These are phyloP conservation scores for Synanthedon vespiformis DNA, from an alignment of 2,888 invertebrate species.

Conservation along the genomic window DNA sequence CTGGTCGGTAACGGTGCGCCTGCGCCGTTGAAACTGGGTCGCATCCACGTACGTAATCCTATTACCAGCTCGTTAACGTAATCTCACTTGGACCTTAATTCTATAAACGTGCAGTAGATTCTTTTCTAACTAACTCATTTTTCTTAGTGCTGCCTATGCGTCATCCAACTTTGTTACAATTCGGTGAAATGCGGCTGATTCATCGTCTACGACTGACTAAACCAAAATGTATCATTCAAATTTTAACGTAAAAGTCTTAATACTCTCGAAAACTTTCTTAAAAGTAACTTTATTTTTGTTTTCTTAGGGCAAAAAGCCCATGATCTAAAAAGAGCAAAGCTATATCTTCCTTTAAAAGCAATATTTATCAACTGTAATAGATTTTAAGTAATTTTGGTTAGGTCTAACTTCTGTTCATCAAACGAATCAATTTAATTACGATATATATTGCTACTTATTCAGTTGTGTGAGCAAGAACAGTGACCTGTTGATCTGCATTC, in stretches of 20 bases:
- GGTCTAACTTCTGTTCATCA: too few species aligned
- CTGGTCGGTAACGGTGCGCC: slow-evolving; percentile 47
- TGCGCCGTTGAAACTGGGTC: slow-evolving; percentile 37
- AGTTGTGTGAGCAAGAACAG: not conserved
- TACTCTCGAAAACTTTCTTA: too few species aligned
- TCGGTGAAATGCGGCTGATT: slow-evolving; percentile 15
- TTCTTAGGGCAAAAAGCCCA: not conserved
- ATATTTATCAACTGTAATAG: too few species aligned
- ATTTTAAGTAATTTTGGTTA: too few species aligned
- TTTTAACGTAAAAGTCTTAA: not conserved
- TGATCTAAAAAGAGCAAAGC: too few species aligned
- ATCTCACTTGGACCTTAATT: slow-evolving; percentile 46
- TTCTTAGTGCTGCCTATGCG: not conserved
- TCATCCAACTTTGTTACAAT: not conserved
- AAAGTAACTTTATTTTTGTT: not conserved
- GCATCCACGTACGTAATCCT: slow-evolving; percentile 56
- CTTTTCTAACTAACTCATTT: slow-evolving; percentile 2
- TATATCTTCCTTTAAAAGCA: too few species aligned
- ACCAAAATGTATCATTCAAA: slow-evolving; percentile 22
- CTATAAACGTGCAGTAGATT: slow-evolving; percentile 19
- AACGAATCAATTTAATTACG: too few species aligned
- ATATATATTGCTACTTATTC: too few species aligned
- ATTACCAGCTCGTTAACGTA: slow-evolving; percentile 63
- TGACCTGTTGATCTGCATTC: slow-evolving; percentile 6
- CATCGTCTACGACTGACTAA: slow-evolving; percentile 16